Percentiles rank a stretch among this genome's conserved stretches.
Evolutionary conservation across 2,888 invertebrate species (phyloP).

Genomic region (Cremastinae sp.): DNA sequence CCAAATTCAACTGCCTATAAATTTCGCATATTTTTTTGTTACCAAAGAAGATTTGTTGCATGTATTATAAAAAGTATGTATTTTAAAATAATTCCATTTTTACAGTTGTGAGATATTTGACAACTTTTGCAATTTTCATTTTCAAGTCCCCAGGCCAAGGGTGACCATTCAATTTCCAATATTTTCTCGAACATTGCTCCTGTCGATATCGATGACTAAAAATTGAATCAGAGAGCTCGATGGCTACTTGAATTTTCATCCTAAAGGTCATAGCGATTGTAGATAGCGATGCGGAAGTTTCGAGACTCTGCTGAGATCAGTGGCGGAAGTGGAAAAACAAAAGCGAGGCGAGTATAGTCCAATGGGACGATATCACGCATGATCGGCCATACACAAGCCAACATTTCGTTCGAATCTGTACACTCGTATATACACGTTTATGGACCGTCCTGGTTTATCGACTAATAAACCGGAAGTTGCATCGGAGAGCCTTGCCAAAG

Average conservation of each 20-base stretch:
- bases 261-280: conserved; percentile 15
- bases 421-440: not conserved
- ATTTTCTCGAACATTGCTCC: not conserved
- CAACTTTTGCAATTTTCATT: no score
- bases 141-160: not conserved
- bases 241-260: conserved; percentile 8
- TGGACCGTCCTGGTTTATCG: conserved; percentile 46
- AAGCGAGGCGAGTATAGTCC: conserved; percentile 25
- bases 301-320: conserved; percentile 37
- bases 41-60: no score
- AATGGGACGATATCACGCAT: conserved; percentile 40
- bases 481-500: conserved; percentile 38
- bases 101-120: no score
- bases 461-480: conserved; percentile 57
- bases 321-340: conserved; percentile 19
- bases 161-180: conserved; percentile 6
- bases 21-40: no score
- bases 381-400: conserved; percentile 30
- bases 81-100: no score
- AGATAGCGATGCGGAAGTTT: conserved; percentile 25
- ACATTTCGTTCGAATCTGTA: conserved; percentile 2
- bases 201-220: not conserved
- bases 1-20: no score
- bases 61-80: no score
- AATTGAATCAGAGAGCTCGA: not conserved